Evolutionary conservation across 64 coral and sea anemone species (phyloP).

Genomic region (Stichodactyla helianthus): DNA sequence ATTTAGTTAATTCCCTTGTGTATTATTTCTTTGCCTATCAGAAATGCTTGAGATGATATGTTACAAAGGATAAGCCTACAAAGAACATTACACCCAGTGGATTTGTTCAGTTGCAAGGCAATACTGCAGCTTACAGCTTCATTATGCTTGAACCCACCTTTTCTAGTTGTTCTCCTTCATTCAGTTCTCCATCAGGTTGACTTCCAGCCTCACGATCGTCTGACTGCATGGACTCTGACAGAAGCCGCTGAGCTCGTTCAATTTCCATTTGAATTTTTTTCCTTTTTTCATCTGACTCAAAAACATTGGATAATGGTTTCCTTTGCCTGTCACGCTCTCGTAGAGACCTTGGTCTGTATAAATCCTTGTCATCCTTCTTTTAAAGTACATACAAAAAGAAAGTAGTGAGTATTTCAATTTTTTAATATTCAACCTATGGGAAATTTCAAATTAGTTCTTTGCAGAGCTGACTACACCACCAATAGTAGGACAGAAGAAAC

Average conservation of each 20-base stretch:
- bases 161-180: slow-evolving; percentile 78
- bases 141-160: slow-evolving; percentile 35
- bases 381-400: background rate
- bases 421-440: too few species aligned
- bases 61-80: too few species aligned
- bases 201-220: slow-evolving; percentile 48
- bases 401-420: background rate
- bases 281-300: slow-evolving; percentile 71
- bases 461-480: too few species aligned
- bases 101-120: background rate
- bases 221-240: slow-evolving; percentile 29
- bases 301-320: slow-evolving; percentile 72
- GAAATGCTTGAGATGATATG: too few species aligned
- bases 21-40: too few species aligned
- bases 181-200: slow-evolving; percentile 56
- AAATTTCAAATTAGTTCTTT: too few species aligned
- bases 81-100: too few species aligned
- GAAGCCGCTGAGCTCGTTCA: slow-evolving; percentile 58
- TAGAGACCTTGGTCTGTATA: slow-evolving; percentile 73
- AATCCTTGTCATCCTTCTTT: slow-evolving; percentile 57
- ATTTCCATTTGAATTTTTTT: slow-evolving; percentile 87
- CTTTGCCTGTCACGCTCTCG: slow-evolving; percentile 72
- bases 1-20: too few species aligned
- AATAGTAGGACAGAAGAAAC: too few species aligned
- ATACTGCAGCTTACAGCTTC: background rate